Evolutionary conservation across 2,113 vertebrate species (phyloP).

Genomic region (Azemiops feae): DNA sequence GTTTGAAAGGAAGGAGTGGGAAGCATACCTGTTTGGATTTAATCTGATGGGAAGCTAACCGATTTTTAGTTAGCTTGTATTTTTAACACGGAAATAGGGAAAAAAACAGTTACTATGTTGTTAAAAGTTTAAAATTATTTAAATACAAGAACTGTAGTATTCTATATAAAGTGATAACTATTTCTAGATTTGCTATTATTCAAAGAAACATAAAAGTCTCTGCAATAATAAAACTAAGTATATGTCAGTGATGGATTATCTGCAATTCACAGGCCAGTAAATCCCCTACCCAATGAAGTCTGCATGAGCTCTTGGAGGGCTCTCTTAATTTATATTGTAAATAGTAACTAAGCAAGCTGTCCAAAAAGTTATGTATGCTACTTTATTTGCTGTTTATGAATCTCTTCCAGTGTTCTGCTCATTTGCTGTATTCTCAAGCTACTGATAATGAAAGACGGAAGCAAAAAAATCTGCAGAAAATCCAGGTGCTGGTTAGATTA

Average conservation of each 20-base stretch:
- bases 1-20: constrained; percentile 35
- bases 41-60: constrained; percentile 57
- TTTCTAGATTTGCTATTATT: constrained; percentile 11
- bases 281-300: not conserved
- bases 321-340: not conserved
- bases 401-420: not conserved
- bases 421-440: not conserved
- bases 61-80: constrained; percentile 24
- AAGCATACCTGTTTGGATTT: constrained; percentile 22
- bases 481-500: not conserved
- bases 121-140: not conserved
- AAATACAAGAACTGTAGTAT: not conserved
- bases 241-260: not conserved
- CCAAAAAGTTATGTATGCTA: not conserved
- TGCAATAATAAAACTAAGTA: not conserved
- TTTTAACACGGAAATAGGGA: constrained; percentile 22
- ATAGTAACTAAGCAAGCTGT: not conserved
- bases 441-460: not conserved
- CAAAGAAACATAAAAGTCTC: not conserved
- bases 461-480: not conserved
- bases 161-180: not conserved
- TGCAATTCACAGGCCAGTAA: not conserved
- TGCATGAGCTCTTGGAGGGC: not conserved
- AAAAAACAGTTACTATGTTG: constrained; percentile 7
- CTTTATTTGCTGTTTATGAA: not conserved